These are phyloP conservation scores for Machimus atricapillus DNA, from an alignment of 2,888 invertebrate species.

Conservation along the genomic window DNA sequence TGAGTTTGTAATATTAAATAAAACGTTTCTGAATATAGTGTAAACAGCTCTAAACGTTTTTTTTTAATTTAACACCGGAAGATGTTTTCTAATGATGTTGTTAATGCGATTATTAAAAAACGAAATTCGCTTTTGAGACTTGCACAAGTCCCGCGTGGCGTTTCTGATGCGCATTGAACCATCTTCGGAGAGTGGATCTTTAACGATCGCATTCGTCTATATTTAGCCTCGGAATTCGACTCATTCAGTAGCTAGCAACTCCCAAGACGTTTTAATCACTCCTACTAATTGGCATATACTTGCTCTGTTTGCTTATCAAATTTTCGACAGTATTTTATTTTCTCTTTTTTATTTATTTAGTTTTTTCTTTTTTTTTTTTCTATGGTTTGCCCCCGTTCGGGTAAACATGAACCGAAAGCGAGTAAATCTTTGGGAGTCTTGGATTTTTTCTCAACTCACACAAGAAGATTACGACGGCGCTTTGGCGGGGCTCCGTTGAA, in stretches of 20 bases:
- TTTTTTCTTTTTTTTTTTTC: too few species aligned
- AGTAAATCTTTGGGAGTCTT: neutral
- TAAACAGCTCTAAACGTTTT: too few species aligned
- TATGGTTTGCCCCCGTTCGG: neutral
- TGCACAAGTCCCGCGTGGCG: neutral
- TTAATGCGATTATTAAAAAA: neutral
- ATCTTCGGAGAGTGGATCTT: neutral
- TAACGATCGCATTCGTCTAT: neutral
- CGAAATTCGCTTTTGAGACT: neutral
- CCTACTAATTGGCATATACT: slow-evolving; percentile 22
- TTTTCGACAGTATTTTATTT: neutral
- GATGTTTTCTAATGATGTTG: too few species aligned
- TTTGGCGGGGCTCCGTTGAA: neutral
- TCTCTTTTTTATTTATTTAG: too few species aligned
- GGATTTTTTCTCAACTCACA: neutral
- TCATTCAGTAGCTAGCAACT: neutral
- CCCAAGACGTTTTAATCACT: slow-evolving; percentile 11
- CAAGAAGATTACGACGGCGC: neutral
- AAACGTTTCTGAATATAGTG: too few species aligned
- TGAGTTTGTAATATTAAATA: too few species aligned
- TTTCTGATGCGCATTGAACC: neutral
- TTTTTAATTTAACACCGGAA: too few species aligned
- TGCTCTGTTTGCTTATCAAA: slow-evolving; percentile 23
- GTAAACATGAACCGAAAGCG: neutral
- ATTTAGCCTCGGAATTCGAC: neutral